phyloP scores from a whole-genome alignment of 2,888 invertebrate genomes.

The Diaperis boleti region DNA sequence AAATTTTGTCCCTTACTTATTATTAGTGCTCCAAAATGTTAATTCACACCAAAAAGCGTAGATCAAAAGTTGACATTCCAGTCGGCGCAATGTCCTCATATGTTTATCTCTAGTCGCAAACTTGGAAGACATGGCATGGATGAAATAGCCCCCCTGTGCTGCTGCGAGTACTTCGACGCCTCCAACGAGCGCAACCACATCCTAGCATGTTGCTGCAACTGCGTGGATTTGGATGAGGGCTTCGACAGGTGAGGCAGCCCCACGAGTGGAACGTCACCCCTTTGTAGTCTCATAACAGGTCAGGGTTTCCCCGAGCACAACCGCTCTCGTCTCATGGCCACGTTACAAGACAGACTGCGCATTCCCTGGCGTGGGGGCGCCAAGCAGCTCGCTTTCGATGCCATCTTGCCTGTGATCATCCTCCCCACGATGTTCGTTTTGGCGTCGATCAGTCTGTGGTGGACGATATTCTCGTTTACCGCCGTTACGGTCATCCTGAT shows the following conservation, averaged over 20 bases:
- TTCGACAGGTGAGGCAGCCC: slow-evolving; percentile 67
- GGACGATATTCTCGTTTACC: slow-evolving; percentile 60
- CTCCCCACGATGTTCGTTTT: slow-evolving; percentile 67
- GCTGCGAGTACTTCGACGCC: slow-evolving; percentile 71
- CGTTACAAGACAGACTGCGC: slow-evolving; percentile 70
- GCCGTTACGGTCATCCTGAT: slow-evolving; percentile 57
- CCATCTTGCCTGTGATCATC: slow-evolving; percentile 67
- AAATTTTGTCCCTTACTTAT: no score
- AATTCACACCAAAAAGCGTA: no score
- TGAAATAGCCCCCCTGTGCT: slow-evolving; percentile 65
- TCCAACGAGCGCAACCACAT: slow-evolving; percentile 69
- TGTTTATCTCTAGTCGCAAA: not conserved
- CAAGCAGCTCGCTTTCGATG: slow-evolving; percentile 68
- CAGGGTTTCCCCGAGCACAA: slow-evolving; percentile 58
- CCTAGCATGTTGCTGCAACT: slow-evolving; percentile 72
- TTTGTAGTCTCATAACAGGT: slow-evolving; percentile 63
- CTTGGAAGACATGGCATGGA: slow-evolving; percentile 36
- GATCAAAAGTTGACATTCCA: not conserved
- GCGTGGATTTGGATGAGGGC: slow-evolving; percentile 70
- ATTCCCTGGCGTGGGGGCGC: slow-evolving; percentile 74
- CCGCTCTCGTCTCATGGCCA: slow-evolving; percentile 63
- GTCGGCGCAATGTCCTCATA: not conserved
- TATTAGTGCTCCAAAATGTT: no score
- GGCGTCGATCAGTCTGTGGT: slow-evolving; percentile 67
- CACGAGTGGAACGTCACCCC: not conserved